Conservation (phyloP, 2,797 vertebrate species). For the Silurus lanzhouensis region DNA sequence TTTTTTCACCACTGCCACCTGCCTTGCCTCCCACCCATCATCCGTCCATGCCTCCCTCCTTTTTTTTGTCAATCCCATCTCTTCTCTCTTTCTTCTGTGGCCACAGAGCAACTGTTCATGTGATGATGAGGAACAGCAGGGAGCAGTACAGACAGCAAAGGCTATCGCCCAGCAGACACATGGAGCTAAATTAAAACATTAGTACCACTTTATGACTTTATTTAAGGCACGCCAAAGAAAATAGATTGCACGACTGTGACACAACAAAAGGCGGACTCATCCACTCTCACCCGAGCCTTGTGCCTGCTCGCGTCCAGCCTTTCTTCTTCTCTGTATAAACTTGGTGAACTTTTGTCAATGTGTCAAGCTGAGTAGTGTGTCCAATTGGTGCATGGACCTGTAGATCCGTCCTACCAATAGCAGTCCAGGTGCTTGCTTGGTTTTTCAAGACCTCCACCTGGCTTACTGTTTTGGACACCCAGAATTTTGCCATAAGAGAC, state of each 20-base stretch:
- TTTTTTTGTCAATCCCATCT: slow-evolving; percentile 48
- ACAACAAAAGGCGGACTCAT: slow-evolving; percentile 70
- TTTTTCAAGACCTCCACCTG: slow-evolving; percentile 29
- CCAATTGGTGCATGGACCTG: slow-evolving; percentile 35
- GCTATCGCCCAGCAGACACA: slow-evolving; percentile 70
- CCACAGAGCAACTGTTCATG: slow-evolving; percentile 61
- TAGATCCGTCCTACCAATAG: slow-evolving; percentile 26
- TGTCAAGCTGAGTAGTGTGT: slow-evolving; percentile 32
- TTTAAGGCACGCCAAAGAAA: slow-evolving; percentile 76
- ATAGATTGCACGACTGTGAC: slow-evolving; percentile 73
- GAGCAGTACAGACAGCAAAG: slow-evolving; percentile 60
- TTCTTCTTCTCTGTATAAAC: slow-evolving; percentile 41
- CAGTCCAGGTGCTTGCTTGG: slow-evolving; percentile 26
- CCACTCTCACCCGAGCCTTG: slow-evolving; percentile 63
- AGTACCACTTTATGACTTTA: slow-evolving; percentile 81
- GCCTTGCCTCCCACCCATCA: slow-evolving; percentile 41
- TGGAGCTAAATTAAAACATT: slow-evolving; percentile 80
- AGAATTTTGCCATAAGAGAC: background rate
- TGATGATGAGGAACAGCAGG: slow-evolving; percentile 66
- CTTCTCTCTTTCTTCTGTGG: slow-evolving; percentile 55
- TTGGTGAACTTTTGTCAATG: slow-evolving; percentile 43
- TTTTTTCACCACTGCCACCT: slow-evolving; percentile 44
- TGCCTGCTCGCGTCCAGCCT: slow-evolving; percentile 26
- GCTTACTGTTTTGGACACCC: slow-evolving; percentile 21
- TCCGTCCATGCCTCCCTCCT: slow-evolving; percentile 40